Evolutionary conservation across 2,113 vertebrate genomes (phyloP).

Genomic region (Chlorodrepanis virens): DNA sequence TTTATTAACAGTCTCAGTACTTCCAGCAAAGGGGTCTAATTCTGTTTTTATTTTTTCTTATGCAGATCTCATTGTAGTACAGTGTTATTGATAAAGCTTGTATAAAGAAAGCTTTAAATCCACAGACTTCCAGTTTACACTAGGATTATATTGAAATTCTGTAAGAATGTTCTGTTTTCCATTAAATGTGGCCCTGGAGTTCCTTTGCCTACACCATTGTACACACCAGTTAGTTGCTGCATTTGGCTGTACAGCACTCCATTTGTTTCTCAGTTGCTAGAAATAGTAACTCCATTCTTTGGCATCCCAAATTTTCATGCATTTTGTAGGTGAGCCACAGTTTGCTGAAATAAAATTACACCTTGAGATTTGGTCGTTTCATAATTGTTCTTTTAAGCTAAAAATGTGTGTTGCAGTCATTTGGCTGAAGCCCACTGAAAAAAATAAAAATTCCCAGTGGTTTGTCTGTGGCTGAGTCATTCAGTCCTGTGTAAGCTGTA

Average conservation of each 20-base stretch:
- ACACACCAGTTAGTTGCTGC: background rate
- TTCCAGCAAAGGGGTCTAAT: background rate
- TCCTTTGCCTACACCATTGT: background rate
- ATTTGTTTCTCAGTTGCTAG: background rate
- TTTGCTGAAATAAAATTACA: background rate
- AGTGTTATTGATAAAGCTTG: background rate
- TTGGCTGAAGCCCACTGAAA: background rate
- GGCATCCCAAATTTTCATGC: background rate
- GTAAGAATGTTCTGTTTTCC: background rate
- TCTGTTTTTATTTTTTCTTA: background rate
- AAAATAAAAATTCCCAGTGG: background rate
- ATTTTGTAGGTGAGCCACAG: background rate
- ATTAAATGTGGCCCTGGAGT: background rate
- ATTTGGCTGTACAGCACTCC: background rate
- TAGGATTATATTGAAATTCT: background rate
- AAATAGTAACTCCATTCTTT: background rate
- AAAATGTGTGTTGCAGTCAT: background rate
- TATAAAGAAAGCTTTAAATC: background rate
- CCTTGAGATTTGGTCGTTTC: background rate
- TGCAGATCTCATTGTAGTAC: background rate
- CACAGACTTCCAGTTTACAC: background rate
- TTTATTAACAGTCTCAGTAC: background rate
- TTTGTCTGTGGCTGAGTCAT: constrained; percentile 17
- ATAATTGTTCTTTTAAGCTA: background rate
- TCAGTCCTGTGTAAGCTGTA: background rate